Evolutionary conservation across 2,888 invertebrate species (phyloP).

Genomic region (Galerucella nymphaeae): DNA sequence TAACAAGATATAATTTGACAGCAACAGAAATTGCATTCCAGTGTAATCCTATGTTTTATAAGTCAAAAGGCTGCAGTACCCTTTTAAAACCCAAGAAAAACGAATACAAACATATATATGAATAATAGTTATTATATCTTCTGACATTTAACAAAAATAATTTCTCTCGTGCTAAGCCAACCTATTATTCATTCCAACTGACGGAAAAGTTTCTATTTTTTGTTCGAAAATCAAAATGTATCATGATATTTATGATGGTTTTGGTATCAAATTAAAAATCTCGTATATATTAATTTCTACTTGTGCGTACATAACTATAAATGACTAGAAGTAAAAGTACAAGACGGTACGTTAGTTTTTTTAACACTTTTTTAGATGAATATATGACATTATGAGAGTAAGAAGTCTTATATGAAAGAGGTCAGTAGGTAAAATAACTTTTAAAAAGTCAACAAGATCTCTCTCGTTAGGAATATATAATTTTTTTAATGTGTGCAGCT

Average conservation of each 20-base stretch:
- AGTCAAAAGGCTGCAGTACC: too few species aligned
- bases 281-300: conserved; percentile 7
- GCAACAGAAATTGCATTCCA: too few species aligned
- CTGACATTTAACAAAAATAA: neutral
- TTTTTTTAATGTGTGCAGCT: conserved; percentile 22
- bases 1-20: too few species aligned
- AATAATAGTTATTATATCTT: too few species aligned
- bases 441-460: conserved; percentile 35
- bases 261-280: neutral
- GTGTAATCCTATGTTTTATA: too few species aligned
- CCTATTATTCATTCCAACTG: neutral
- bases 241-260: neutral
- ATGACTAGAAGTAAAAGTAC: conserved; percentile 12
- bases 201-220: neutral
- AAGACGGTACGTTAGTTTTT: conserved; percentile 11
- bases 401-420: conserved; percentile 30
- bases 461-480: conserved; percentile 27
- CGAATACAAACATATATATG: too few species aligned
- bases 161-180: neutral
- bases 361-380: conserved; percentile 21
- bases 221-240: neutral
- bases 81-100: too few species aligned
- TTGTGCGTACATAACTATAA: conserved; percentile 9
- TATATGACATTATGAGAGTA: conserved; percentile 28
- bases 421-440: conserved; percentile 42